Conservation (phyloP, 2,888 invertebrate species). For the Eristalis tenax region DNA sequence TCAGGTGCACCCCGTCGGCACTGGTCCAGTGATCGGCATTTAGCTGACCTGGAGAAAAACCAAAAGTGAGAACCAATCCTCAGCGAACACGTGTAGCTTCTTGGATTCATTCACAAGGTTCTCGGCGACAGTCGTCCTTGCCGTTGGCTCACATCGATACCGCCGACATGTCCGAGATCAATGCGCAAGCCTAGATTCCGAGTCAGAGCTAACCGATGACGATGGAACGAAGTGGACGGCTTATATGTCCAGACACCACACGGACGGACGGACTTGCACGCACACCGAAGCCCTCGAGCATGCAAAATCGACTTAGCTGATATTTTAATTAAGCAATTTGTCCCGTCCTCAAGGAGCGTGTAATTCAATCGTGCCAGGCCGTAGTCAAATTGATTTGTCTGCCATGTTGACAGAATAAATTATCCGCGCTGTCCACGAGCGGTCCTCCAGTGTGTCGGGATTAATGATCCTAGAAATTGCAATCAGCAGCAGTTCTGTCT, state of each 20-base stretch:
- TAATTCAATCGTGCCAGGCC: slow-evolving; percentile 63
- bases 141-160: not conserved
- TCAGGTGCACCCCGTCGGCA: too few relatives aligned
- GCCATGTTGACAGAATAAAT: slow-evolving; percentile 72
- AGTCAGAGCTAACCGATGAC: not conserved
- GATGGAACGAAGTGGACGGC: not conserved
- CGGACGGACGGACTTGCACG: not conserved
- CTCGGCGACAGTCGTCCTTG: not conserved
- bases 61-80: not conserved
- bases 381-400: slow-evolving; percentile 68
- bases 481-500: slow-evolving; percentile 67
- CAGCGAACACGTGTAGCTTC: not conserved
- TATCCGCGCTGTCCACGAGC: slow-evolving; percentile 65
- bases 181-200: not conserved
- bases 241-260: not conserved
- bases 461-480: slow-evolving; percentile 69
- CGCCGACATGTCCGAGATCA: slow-evolving; percentile 5
- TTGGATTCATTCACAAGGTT: not conserved
- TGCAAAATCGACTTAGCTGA: slow-evolving; percentile 62
- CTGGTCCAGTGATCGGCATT: too few relatives aligned
- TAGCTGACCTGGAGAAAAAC: too few relatives aligned
- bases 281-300: slow-evolving; percentile 11
- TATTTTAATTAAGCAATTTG: slow-evolving; percentile 75
- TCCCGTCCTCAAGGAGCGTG: slow-evolving; percentile 66
- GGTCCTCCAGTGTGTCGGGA: slow-evolving; percentile 57